phyloP scores from a whole-genome alignment of 2,113 vertebrate species.

The Chelonoidis abingdonii region DNA sequence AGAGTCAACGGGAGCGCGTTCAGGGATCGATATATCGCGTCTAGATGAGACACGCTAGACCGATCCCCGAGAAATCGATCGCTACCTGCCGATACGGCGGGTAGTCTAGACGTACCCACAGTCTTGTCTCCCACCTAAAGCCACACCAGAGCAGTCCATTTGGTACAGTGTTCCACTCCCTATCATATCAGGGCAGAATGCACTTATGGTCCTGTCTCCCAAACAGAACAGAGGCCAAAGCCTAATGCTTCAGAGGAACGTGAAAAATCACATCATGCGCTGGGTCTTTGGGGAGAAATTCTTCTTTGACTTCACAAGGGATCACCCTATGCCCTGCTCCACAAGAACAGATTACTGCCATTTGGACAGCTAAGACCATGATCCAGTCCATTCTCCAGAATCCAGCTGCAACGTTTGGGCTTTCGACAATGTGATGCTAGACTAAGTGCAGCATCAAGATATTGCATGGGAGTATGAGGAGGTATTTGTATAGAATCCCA shows the following conservation, averaged over 20 bases:
- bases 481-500: neutral
- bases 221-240: neutral
- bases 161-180: slow-evolving; percentile 47
- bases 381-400: neutral
- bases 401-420: neutral
- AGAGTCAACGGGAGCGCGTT: no score
- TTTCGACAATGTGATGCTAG: neutral
- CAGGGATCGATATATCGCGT: no score
- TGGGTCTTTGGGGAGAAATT: fast-evolving
- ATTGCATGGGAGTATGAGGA: neutral
- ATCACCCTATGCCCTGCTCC: fast-evolving
- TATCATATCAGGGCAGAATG: neutral
- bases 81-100: no score
- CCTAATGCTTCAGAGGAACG: neutral
- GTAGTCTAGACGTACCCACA: no score
- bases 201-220: fast-evolving
- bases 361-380: fast-evolving
- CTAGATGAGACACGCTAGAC: no score
- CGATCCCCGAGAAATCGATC: no score
- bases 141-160: neutral
- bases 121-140: neutral
- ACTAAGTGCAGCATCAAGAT: neutral
- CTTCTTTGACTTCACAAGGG: fast-evolving
- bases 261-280: fast-evolving
- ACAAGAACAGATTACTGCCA: fast-evolving